A percentile compares a stretch with the other conserved stretches of the same genome.
Conservation (phyloP, 2,797 vertebrate species). For the Pangasius larnaudii region DNA sequence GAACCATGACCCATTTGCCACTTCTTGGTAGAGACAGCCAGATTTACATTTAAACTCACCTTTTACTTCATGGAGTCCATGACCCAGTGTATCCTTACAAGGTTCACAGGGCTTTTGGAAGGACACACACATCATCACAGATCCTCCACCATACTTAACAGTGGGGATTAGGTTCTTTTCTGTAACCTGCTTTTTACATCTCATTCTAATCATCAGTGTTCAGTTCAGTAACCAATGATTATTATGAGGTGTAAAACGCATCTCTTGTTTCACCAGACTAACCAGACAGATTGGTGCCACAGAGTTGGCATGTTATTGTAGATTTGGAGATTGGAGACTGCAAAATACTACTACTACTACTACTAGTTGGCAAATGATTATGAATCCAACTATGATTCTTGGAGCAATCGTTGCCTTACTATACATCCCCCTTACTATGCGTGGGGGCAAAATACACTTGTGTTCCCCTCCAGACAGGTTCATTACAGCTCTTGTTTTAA, state of each 20-base stretch:
- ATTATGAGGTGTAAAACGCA: background rate
- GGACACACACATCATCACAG: too few species aligned
- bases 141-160: background rate
- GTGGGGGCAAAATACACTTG: background rate
- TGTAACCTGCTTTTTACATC: background rate
- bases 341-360: background rate
- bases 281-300: background rate
- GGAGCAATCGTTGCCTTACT: background rate
- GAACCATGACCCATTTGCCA: background rate
- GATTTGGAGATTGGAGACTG: background rate
- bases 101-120: background rate
- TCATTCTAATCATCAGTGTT: background rate
- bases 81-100: background rate
- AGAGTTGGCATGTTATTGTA: background rate
- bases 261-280: background rate
- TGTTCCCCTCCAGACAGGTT: background rate
- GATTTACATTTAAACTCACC: background rate
- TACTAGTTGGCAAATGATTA: background rate
- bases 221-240: background rate
- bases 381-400: background rate
- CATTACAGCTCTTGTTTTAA: background rate
- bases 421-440: background rate
- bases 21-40: background rate
- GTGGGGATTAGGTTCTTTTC: background rate
- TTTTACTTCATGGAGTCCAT: background rate